Percentiles rank a stretch among this genome's conserved stretches.
Evolutionary conservation across 2,113 vertebrate genomes (phyloP).

Genomic region (Zingel zingel): DNA sequence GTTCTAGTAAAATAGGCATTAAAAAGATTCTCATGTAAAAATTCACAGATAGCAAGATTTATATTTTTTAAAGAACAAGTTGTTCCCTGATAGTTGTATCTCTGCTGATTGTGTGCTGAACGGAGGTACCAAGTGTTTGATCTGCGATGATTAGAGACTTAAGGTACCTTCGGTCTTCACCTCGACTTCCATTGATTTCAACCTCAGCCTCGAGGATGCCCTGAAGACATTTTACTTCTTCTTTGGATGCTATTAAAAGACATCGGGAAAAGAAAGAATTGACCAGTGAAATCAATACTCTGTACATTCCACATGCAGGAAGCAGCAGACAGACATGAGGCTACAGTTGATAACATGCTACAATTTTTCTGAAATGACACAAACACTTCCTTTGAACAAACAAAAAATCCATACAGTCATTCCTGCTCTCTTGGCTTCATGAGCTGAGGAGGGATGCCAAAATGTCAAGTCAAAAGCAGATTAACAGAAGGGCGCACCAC

Average conservation of each 20-base stretch:
- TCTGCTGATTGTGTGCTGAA: constrained; percentile 10
- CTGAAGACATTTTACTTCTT: constrained; percentile 57
- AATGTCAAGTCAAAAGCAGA: constrained; percentile 1
- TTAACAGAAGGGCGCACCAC: neutral
- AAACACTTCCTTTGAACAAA: neutral
- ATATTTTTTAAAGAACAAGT: neutral
- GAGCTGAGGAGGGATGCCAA: neutral
- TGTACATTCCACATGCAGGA: neutral
- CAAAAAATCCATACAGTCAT: neutral
- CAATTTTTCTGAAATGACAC: neutral
- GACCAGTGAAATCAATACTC: constrained; percentile 27
- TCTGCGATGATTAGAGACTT: constrained; percentile 4
- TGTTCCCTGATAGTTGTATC: constrained; percentile 62
- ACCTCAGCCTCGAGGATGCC: constrained; percentile 1
- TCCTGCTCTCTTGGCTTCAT: constrained; percentile 6
- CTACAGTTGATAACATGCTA: neutral
- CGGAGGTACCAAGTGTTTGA: constrained; percentile 22
- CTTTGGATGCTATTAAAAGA: constrained; percentile 76
- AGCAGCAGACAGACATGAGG: constrained; percentile 9
- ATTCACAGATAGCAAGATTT: constrained; percentile 14
- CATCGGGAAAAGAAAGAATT: constrained; percentile 32
- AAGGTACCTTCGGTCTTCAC: constrained; percentile 4
- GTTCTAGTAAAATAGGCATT: constrained; percentile 32
- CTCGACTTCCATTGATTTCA: neutral
- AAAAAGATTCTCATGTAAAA: constrained; percentile 26